Evolutionary conservation across 2,113 vertebrate genomes (phyloP).

Genomic region (Chaetodon auriga): DNA sequence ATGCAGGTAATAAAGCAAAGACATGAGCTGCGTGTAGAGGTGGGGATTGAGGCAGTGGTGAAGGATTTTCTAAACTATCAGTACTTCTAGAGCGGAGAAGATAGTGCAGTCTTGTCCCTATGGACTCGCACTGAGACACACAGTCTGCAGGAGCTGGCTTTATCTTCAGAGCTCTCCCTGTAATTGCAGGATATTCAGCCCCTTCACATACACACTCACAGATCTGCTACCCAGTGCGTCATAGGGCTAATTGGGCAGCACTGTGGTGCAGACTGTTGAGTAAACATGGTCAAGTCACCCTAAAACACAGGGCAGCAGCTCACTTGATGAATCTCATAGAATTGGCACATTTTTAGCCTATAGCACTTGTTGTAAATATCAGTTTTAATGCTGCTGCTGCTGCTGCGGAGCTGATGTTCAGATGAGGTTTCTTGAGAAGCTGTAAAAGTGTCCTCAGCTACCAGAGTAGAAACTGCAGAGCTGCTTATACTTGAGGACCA

Average conservation of each 20-base stretch:
- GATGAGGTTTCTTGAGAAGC: constrained; percentile 21
- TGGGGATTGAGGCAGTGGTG: not conserved
- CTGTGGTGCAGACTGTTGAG: constrained; percentile 61
- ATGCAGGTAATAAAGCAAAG: not conserved
- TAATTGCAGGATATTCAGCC: constrained; percentile 78
- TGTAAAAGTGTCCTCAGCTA: constrained; percentile 4
- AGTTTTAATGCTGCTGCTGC: not conserved
- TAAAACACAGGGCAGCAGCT: constrained; percentile 45
- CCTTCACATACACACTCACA: constrained; percentile 62
- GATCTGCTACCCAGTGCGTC: constrained; percentile 64
- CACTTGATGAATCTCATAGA: constrained; percentile 23
- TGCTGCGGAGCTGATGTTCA: not conserved
- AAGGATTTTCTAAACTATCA: constrained; percentile 40
- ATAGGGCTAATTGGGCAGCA: constrained; percentile 67
- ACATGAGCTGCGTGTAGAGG: constrained; percentile 6
- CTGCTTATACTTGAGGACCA: constrained; percentile 24
- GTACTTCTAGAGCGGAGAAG: constrained; percentile 52
- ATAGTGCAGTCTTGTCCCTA: constrained; percentile 55
- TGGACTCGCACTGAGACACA: constrained; percentile 67
- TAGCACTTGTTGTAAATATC: constrained; percentile 3
- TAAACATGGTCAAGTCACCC: constrained; percentile 68
- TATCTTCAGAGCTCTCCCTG: constrained; percentile 66
- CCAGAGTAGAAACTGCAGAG: not conserved
- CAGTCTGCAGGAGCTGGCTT: constrained; percentile 68
- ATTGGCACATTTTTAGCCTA: constrained; percentile 19